Conservation (phyloP, 2,888 invertebrate species). For the Acronicta alni region DNA sequence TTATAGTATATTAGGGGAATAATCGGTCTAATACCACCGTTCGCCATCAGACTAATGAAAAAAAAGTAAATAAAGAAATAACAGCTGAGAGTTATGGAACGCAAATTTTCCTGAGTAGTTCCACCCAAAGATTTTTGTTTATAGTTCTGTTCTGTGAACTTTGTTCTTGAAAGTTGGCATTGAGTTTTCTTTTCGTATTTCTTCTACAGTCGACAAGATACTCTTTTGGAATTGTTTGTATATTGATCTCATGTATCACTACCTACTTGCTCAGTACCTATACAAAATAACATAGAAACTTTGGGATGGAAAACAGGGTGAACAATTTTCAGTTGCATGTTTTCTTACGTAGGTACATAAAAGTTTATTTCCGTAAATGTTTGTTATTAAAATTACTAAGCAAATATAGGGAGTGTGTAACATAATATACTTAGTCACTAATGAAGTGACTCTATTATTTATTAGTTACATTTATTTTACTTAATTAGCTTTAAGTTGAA, state of each 20-base stretch:
- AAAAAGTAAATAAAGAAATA: constrained; percentile 34
- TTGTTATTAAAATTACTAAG: too few species aligned
- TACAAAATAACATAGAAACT: neutral
- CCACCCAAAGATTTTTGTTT: constrained; percentile 37
- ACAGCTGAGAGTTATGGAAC: constrained; percentile 35
- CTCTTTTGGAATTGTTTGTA: constrained; percentile 2
- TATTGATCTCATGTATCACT: constrained; percentile 2
- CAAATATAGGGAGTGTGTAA: too few species aligned
- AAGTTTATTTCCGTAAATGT: too few species aligned
- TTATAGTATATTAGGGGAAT: constrained; percentile 63
- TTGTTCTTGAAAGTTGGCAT: constrained; percentile 13
- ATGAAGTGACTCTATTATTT: too few species aligned
- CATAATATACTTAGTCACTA: too few species aligned
- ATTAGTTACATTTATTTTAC: too few species aligned
- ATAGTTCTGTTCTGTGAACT: constrained; percentile 15
- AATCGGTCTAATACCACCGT: constrained; percentile 53
- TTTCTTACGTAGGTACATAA: too few species aligned
- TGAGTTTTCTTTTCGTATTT: constrained; percentile 19
- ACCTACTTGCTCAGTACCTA: neutral
- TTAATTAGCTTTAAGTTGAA: too few species aligned
- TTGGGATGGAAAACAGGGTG: neutral
- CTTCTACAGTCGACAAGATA: constrained; percentile 15
- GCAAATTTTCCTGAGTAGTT: constrained; percentile 40
- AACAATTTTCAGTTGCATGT: neutral
- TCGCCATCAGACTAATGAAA: constrained; percentile 43